These are phyloP conservation scores for Toxonevra muliebris DNA, from an alignment of 2,888 invertebrate genomes.

Conservation along the genomic window DNA sequence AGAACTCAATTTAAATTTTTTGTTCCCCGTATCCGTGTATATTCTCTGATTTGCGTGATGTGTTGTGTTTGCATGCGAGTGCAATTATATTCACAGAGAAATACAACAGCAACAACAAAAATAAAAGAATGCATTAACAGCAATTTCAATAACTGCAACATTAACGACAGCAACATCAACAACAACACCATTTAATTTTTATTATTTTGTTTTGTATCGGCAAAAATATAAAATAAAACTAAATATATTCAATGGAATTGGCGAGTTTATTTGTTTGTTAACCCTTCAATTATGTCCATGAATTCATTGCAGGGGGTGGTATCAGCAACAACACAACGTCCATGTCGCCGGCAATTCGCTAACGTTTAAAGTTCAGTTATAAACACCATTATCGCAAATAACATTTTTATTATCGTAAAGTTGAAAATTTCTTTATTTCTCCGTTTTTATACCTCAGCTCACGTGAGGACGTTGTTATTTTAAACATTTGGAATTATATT, in stretches of 20 bases:
- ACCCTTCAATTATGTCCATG: neutral
- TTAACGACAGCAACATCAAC: neutral
- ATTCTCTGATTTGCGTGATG: conserved; percentile 18
- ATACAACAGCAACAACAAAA: conserved; percentile 19
- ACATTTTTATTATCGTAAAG: conserved; percentile 25
- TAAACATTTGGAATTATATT: neutral
- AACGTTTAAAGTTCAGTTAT: neutral
- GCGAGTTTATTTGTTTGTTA: conserved; percentile 13
- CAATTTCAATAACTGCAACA: neutral
- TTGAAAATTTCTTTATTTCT: neutral
- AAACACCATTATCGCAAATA: conserved; percentile 21
- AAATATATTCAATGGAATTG: conserved; percentile 3
- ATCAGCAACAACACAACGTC: neutral
- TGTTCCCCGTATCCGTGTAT: neutral
- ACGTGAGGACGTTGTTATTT: neutral
- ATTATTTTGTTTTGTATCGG: no score
- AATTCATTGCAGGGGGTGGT: neutral
- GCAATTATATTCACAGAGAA: conserved; percentile 25
- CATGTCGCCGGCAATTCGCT: neutral
- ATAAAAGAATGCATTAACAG: conserved; percentile 9
- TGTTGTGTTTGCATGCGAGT: conserved; percentile 16
- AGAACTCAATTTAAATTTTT: no score
- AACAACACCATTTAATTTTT: neutral
- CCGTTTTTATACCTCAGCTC: neutral
- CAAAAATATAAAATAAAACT: conserved; percentile 5